Percentiles rank a stretch among this genome's conserved stretches.
Evolutionary conservation across 2,113 vertebrate species (phyloP).

Genomic region (Alethe castanea): DNA sequence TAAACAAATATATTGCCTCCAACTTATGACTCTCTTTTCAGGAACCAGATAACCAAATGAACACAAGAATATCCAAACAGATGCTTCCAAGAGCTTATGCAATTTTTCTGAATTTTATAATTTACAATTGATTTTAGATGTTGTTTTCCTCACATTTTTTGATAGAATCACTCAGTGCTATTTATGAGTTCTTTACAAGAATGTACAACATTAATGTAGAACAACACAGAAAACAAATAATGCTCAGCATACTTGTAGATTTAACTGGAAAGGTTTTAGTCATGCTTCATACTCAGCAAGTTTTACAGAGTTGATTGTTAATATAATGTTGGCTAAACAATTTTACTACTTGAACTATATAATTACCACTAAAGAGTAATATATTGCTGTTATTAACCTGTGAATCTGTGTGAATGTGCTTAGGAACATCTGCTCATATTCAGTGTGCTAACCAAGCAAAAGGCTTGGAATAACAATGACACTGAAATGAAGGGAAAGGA

Average conservation of each 20-base stretch:
- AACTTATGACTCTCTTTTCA: background rate
- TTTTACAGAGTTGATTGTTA: background rate
- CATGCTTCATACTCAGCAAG: background rate
- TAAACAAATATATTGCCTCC: background rate
- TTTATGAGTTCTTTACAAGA: background rate
- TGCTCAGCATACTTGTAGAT: background rate
- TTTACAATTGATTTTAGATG: background rate
- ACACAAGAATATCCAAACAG: background rate
- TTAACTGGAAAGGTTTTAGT: background rate
- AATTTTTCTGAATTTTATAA: background rate
- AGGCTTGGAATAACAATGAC: background rate
- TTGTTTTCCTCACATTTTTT: background rate
- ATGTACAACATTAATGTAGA: background rate
- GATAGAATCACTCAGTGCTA: background rate
- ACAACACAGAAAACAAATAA: background rate
- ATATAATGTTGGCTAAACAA: background rate
- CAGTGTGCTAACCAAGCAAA: background rate
- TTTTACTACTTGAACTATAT: background rate
- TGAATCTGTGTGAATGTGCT: background rate
- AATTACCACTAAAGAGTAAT: background rate
- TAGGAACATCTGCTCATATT: background rate
- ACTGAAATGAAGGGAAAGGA: background rate
- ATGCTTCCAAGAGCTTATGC: background rate
- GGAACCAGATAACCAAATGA: background rate
- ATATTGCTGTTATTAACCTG: background rate